Evolutionary conservation across 2,888 invertebrate species (phyloP).

Genomic region (Orgyia antiqua): DNA sequence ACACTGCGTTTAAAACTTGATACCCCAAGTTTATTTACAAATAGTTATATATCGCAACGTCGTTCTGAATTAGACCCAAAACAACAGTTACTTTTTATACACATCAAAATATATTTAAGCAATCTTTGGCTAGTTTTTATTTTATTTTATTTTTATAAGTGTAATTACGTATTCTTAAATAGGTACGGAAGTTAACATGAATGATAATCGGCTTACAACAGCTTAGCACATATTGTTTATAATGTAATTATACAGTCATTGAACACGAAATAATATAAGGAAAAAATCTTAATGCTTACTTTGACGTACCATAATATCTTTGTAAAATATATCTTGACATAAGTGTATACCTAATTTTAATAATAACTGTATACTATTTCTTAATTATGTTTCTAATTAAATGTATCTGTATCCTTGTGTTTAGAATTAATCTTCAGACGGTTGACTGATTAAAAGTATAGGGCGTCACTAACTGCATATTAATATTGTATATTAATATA

Average conservation of each 20-base stretch:
- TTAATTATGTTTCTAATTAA: constrained; percentile 1
- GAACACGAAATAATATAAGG: constrained; percentile 7
- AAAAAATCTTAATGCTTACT: constrained; percentile 3
- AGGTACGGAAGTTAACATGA: constrained; percentile 10
- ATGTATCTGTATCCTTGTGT: not conserved
- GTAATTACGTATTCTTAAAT: constrained; percentile 6
- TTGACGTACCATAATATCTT: no score
- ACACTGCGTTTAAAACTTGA: no score
- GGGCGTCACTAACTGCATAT: no score
- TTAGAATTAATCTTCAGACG: not conserved
- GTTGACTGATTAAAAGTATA: no score
- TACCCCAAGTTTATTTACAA: no score
- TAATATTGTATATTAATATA: no score
- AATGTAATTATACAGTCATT: constrained; percentile 11
- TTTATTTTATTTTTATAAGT: not conserved
- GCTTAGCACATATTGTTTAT: constrained; percentile 12
- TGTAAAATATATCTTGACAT: no score
- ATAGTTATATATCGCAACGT: no score
- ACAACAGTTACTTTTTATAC: no score
- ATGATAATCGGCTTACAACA: constrained; percentile 11
- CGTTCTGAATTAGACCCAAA: no score
- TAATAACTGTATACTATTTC: not conserved
- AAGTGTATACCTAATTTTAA: not conserved
- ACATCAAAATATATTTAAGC: no score
- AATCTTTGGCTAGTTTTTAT: no score